These are phyloP conservation scores for Cettia cetti DNA, from an alignment of 2,113 vertebrate species.

Conservation along the genomic window DNA sequence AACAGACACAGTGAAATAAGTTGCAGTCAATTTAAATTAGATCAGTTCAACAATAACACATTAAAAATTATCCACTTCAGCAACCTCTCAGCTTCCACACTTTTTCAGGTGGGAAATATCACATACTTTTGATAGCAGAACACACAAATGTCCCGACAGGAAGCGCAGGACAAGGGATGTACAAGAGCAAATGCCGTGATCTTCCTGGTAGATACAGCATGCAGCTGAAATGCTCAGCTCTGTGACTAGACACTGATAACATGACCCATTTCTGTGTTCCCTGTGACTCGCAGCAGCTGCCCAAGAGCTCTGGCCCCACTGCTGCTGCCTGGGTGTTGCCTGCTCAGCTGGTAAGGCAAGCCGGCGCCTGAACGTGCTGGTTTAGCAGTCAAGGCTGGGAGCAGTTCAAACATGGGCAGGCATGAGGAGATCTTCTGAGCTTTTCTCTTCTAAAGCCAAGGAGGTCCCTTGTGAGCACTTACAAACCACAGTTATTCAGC, in stretches of 20 bases:
- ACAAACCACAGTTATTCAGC: conserved; percentile 40
- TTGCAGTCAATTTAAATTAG: background rate
- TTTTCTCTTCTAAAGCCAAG: conserved; percentile 38
- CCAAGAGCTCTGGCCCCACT: background rate
- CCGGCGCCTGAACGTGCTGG: background rate
- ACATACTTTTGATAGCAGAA: background rate
- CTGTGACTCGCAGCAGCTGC: background rate
- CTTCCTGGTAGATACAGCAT: background rate
- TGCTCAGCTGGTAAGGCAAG: background rate
- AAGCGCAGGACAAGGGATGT: background rate
- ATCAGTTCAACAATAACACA: background rate
- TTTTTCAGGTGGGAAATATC: background rate
- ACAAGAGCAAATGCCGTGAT: background rate
- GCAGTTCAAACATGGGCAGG: background rate
- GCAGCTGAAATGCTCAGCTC: background rate
- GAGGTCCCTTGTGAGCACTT: background rate
- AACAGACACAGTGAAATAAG: background rate
- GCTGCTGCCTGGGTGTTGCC: background rate
- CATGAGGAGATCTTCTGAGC: background rate
- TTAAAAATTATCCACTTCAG: background rate
- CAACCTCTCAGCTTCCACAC: background rate
- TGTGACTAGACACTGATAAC: background rate
- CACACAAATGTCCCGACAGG: background rate
- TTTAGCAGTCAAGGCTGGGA: background rate
- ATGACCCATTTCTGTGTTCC: background rate